These are phyloP conservation scores for Sympetrum striolatum DNA, from an alignment of 2,888 invertebrate genomes.

Conservation along the genomic window DNA sequence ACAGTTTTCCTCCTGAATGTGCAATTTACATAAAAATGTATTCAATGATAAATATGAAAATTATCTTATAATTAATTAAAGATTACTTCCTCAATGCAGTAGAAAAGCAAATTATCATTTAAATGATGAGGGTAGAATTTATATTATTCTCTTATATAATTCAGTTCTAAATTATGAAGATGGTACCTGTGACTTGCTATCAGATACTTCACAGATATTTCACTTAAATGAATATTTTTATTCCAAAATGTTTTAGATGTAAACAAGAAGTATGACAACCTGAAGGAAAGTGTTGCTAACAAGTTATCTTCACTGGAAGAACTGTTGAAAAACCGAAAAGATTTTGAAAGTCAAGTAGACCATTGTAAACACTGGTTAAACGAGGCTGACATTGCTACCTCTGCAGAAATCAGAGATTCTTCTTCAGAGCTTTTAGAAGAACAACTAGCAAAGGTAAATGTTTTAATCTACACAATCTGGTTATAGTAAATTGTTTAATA, in stretches of 20 bases:
- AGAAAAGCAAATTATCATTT: too few species aligned
- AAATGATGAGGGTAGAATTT: too few species aligned
- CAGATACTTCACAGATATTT: too few species aligned
- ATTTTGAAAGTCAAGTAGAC: constrained; percentile 82
- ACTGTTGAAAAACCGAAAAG: constrained; percentile 76
- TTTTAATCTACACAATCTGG: too few species aligned
- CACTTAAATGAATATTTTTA: background rate
- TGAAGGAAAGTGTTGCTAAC: constrained; percentile 76
- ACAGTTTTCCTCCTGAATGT: too few species aligned
- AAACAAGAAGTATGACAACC: constrained; percentile 72
- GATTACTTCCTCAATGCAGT: too few species aligned
- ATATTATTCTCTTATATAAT: too few species aligned
- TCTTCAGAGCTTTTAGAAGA: constrained; percentile 85
- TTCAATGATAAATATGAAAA: too few species aligned
- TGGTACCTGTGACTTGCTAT: too few species aligned
- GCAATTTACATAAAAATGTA: too few species aligned
- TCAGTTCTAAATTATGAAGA: too few species aligned
- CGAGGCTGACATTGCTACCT: constrained; percentile 86
- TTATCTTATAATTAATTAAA: too few species aligned
- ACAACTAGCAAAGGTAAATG: constrained; percentile 74
- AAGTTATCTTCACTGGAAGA: constrained; percentile 75
- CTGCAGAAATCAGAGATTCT: constrained; percentile 79
- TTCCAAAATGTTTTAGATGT: constrained; percentile 65
- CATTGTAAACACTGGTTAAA: constrained; percentile 88
- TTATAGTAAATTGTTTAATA: constrained; percentile 53